Conservation (phyloP, 1,140 invertebrate genomes). For the Tyrophagus putrescentiae region DNA sequence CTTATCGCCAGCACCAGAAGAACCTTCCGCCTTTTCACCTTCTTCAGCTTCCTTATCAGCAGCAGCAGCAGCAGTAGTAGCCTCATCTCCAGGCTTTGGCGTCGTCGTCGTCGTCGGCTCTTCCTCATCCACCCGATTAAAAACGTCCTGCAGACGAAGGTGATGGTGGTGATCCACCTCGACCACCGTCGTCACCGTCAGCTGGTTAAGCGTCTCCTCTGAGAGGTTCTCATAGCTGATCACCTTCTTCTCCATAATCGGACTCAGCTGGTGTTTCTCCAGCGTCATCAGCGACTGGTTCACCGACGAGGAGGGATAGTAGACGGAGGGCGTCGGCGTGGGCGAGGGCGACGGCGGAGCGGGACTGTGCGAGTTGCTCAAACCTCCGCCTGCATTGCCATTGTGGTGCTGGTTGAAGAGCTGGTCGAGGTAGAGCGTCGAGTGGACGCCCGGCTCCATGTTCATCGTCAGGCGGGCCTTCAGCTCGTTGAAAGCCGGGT, state of each 20-base stretch:
- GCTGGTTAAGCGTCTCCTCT: not conserved
- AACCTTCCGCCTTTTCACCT: not conserved
- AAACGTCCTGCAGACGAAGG: not conserved
- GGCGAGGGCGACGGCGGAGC: not conserved
- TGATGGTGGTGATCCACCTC: conserved; percentile 4
- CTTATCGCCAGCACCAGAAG: not conserved
- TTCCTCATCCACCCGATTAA: not conserved
- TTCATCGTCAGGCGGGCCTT: conserved; percentile 39
- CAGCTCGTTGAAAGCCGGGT: conserved; percentile 25
- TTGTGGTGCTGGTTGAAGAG: conserved; percentile 24
- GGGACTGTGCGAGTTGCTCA: not conserved
- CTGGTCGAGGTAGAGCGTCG: conserved; percentile 64
- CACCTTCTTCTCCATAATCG: conserved; percentile 18
- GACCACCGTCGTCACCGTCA: not conserved
- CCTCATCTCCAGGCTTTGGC: too few relatives aligned
- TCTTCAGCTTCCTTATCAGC: not conserved
- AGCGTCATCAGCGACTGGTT: conserved; percentile 6
- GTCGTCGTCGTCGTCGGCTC: not conserved
- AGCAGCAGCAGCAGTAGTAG: not conserved
- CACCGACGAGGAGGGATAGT: not conserved
- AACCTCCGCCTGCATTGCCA: too few relatives aligned
- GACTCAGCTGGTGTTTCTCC: conserved; percentile 10
- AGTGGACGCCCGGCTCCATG: conserved; percentile 81
- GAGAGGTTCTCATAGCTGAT: not conserved
- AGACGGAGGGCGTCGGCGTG: not conserved